Percentiles rank a stretch among this genome's conserved stretches.
These are phyloP conservation scores for Asteroscopus sphinx DNA, from an alignment of 2,888 invertebrate species.

Conservation along the genomic window DNA sequence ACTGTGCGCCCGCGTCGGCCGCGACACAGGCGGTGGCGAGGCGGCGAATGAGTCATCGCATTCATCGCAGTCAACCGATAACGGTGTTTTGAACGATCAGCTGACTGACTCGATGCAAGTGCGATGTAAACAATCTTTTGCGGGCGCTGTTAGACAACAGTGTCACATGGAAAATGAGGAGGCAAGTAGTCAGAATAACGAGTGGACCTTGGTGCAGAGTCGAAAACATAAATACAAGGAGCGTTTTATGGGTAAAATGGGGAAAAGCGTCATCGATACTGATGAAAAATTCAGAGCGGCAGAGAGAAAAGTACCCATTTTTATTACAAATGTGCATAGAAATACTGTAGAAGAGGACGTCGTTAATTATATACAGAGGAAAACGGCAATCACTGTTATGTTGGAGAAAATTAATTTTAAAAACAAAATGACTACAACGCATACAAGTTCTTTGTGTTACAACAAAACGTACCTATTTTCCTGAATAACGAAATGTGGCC, in stretches of 20 bases:
- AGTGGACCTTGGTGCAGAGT: too few species aligned
- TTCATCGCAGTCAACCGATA: too few species aligned
- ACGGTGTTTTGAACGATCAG: neutral
- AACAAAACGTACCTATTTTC: too few species aligned
- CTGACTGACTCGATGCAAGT: neutral
- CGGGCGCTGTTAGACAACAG: neutral
- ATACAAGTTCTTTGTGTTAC: too few species aligned
- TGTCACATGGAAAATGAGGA: neutral
- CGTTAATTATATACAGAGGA: neutral
- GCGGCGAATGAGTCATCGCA: too few species aligned
- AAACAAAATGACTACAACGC: neutral
- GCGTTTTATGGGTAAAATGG: slow-evolving; percentile 4
- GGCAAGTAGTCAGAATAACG: neutral
- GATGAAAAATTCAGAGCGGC: slow-evolving; percentile 1
- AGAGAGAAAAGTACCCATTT: neutral
- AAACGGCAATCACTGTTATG: neutral
- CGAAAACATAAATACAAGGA: slow-evolving; percentile 1
- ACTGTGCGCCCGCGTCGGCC: too few species aligned
- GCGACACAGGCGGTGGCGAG: too few species aligned
- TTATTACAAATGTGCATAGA: neutral
- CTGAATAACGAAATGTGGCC: too few species aligned
- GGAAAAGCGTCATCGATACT: slow-evolving; percentile 1
- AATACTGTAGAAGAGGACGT: neutral
- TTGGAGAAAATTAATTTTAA: neutral
- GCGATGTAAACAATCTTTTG: neutral